Conservation (phyloP, 2,113 vertebrate species). For the Epinephelus moara region DNA sequence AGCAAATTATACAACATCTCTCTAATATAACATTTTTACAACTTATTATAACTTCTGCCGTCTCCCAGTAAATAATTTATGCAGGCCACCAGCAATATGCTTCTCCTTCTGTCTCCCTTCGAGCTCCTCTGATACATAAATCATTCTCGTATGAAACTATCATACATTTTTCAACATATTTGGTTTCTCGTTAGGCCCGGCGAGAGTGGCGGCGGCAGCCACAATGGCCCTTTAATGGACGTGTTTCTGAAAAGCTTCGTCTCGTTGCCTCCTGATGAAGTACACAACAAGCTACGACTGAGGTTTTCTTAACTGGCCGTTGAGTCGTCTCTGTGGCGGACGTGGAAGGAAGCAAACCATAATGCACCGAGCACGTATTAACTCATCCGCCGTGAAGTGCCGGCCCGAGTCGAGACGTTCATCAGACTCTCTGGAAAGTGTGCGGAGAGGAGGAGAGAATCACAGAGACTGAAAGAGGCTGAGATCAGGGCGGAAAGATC, state of each 20-base stretch:
- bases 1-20: too few species aligned
- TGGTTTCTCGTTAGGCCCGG: not conserved
- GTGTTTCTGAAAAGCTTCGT: not conserved
- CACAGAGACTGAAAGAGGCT: not conserved
- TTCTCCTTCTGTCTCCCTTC: not conserved
- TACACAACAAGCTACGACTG: not conserved
- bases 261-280: not conserved
- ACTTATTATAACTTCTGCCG: not conserved
- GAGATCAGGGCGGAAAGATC: constrained; percentile 33
- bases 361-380: constrained; percentile 38
- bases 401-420: constrained; percentile 39
- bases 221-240: constrained; percentile 32
- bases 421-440: constrained; percentile 37
- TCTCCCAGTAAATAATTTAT: not conserved
- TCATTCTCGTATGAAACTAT: not conserved
- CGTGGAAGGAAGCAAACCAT: constrained; percentile 17
- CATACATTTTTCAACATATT: constrained; percentile 19
- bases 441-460: not conserved
- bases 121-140: constrained; percentile 20
- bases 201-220: constrained; percentile 15
- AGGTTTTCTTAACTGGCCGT: constrained; percentile 48
- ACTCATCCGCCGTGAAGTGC: constrained; percentile 50
- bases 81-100: not conserved
- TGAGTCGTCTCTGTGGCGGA: constrained; percentile 53
- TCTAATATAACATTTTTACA: not conserved